These are phyloP conservation scores for Drosophila busckii DNA, from an alignment of 1,140 invertebrate species.

Conservation along the genomic window DNA sequence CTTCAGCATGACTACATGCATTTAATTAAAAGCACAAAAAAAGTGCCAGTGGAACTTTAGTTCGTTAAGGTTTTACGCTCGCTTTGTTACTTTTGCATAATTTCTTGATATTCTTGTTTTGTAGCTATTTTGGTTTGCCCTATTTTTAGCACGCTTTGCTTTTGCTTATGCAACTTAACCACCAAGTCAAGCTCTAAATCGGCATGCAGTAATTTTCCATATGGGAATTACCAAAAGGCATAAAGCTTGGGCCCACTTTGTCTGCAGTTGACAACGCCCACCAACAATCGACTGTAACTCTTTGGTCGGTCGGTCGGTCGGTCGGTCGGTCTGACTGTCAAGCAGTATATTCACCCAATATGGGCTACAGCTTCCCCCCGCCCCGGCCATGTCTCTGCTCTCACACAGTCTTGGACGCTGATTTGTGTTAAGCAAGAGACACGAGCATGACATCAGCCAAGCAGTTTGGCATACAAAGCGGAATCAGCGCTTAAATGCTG, in stretches of 20 bases:
- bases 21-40: slow-evolving; percentile 20
- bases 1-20: slow-evolving; percentile 18
- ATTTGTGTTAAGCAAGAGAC: slow-evolving; percentile 1
- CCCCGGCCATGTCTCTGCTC: no score
- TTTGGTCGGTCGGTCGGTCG: no score
- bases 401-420: no score
- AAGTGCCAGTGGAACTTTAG: not conserved
- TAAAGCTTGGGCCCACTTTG: slow-evolving; percentile 12
- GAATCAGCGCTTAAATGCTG: slow-evolving; percentile 20
- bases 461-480: not conserved
- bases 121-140: slow-evolving; percentile 1
- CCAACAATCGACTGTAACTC: slow-evolving; percentile 2
- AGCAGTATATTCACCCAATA: slow-evolving; percentile 28
- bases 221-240: slow-evolving; percentile 19
- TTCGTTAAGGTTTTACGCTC: slow-evolving; percentile 5
- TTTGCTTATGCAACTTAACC: slow-evolving; percentile 46
- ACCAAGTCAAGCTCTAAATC: slow-evolving; percentile 5
- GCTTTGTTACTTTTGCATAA: slow-evolving; percentile 31
- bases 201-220: slow-evolving; percentile 29
- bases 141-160: slow-evolving; percentile 31
- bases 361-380: slow-evolving; percentile 12
- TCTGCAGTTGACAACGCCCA: slow-evolving; percentile 12
- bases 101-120: slow-evolving; percentile 24
- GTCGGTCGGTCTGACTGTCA: slow-evolving; percentile 14
- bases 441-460: slow-evolving; percentile 41